Evolutionary conservation across 2,797 vertebrate genomes (phyloP), one percentile per base, ranked within the genome.

Genomic region (Balearica regulorum): DNA sequence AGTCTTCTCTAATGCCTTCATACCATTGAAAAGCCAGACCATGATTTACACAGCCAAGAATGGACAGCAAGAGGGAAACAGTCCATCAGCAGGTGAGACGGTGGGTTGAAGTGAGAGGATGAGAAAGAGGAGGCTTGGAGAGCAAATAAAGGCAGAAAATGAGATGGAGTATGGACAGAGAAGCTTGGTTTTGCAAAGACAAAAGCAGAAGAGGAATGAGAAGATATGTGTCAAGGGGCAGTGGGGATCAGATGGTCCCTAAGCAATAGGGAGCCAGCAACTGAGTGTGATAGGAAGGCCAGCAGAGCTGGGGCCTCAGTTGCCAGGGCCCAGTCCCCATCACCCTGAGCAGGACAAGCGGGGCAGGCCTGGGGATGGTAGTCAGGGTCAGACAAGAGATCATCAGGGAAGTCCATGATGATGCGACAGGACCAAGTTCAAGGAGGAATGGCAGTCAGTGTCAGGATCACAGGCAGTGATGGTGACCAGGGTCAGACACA

Each of bases 81-180:
- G 60, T 51, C 20, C 62, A 25, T 43, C 53, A 80, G 33, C 41
- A 91, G 93, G 96, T 97, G 14, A 93, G 90, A 92, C 46, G 53
- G 37, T 29, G 43, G 4, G 49, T 12, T 85, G 57, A 64, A 65
- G 10, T 28, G 28, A 55, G 28, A 83, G 11, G 11, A 51, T 35
- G 46, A 73, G 21, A 87, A 91, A 88, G 25, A 58, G n/a, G 6
- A 94, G 94, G 84, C 83, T 89, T 60, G 24, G 58, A 66, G 60
- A 60, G 72, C 46, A 87, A 77, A 58, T 44, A 65, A 94, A 73
- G 28, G 35, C 82, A 93, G 35, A 53, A 75, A 87, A 95, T 95
- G 8, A 91, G 31, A 29, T 24, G 13, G 11, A 6, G 2, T 26
- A 15, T 15, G 33, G 24, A 33, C 44, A 62, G 2, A 35, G 41